Base-by-base conservation (phyloP, 2,888 invertebrate genomes). In the Argyra leucocephala region DNA sequence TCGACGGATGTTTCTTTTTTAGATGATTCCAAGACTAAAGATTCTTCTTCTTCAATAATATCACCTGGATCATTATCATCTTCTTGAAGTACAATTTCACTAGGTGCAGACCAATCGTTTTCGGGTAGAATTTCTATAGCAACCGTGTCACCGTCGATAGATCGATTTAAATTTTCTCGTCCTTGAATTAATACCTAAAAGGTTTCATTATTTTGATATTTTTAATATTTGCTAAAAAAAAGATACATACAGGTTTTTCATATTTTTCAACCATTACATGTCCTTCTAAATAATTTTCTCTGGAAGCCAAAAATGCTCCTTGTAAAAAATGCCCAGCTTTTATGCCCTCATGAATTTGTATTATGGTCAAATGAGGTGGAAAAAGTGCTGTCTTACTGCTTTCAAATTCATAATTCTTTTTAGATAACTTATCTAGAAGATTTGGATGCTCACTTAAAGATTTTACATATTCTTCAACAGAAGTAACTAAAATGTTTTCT, bases 201-300 rank as follows among this genome's bases (percentile, higher is more conserved):
- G 64, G 61, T 67, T 63, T n/a, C n/a, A n/a, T n/a, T 68, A 63
- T 22, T 31, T 61, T 31, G 12, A 6, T 48, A 15, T 18, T 18
- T 48, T 15, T 18, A 48, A 37, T 18, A 48, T 9, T 48, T 48
- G 66, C 61, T 68, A 66, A 64, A 67, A 23, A 65, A 31, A 64
- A 62, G 61, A 64, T 62, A n/a, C 84, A 83, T 81, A 93, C 92
- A 75, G 87, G 84, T 79, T 90, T 88, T 37, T 94, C 91, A 75
- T 85, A 85, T 18, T 86, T 86, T 73, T 90, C 91, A 1, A 93
- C 87, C 76, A 85, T 88, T 10, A 93, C 93, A 68, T 84, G 87
- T 12, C 94, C 98, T 80, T 99, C 98, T 18, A 96, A 82, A 76
- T 91, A 97, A 79, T 98, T 99, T 74, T 96, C 96, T 64, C 93